phyloP scores from a whole-genome alignment of 2,113 vertebrate genomes.

The Burhinus oedicnemus region DNA sequence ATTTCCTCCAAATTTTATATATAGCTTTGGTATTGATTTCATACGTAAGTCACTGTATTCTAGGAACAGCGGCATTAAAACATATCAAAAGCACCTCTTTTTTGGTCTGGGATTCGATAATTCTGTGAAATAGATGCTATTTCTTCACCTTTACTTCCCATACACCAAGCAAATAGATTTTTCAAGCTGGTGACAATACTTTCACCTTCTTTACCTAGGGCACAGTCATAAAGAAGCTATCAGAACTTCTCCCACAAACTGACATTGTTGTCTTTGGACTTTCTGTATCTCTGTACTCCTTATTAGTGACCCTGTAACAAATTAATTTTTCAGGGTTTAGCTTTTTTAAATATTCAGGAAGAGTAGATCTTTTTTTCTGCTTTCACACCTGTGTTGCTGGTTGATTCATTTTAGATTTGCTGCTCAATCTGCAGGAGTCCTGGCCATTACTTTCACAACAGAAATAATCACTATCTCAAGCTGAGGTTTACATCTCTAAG shows the following conservation, averaged over 20 bases:
- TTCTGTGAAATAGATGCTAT: background rate
- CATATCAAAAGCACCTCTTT: background rate
- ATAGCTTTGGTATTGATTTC: background rate
- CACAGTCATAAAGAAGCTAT: background rate
- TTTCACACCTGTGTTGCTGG: background rate
- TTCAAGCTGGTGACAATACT: background rate
- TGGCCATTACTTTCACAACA: background rate
- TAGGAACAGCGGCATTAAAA: background rate
- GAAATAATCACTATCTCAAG: conserved; percentile 5
- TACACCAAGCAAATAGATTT: background rate
- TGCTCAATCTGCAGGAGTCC: background rate
- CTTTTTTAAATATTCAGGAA: background rate
- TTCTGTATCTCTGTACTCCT: background rate
- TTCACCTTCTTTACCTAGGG: background rate
- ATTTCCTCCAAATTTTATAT: background rate
- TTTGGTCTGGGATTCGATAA: background rate
- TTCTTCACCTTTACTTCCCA: background rate
- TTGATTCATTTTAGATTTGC: background rate
- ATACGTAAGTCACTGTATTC: background rate
- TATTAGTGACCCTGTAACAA: background rate
- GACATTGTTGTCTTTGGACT: background rate
- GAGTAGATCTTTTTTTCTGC: background rate
- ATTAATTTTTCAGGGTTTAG: background rate
- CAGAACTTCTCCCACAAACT: background rate
- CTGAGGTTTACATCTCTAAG: conserved; percentile 17